These are phyloP conservation scores for Lithophane socia DNA, from an alignment of 2,888 invertebrate species.

Conservation along the genomic window DNA sequence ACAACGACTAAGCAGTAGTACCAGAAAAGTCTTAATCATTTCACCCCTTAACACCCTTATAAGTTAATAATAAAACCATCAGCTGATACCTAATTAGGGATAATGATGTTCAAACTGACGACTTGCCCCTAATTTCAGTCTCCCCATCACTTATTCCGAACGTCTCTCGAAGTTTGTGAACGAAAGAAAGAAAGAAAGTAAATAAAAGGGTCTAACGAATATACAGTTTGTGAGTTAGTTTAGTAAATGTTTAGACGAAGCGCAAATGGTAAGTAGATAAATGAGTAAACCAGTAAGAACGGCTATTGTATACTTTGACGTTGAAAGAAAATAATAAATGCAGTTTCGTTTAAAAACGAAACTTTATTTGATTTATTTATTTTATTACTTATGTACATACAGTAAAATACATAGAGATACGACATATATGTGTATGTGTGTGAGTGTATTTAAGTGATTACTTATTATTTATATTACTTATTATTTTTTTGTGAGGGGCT, in stretches of 20 bases:
- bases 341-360: no score
- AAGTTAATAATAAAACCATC: constrained; percentile 35
- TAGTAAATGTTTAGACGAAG: constrained; percentile 62
- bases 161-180: constrained; percentile 54
- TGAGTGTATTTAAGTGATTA: no score
- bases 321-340: background rate
- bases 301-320: no score
- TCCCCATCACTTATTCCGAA: constrained; percentile 61
- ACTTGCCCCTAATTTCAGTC: constrained; percentile 27
- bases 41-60: background rate
- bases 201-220: constrained; percentile 57
- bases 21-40: background rate
- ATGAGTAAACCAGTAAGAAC: background rate
- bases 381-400: no score
- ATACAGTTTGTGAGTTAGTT: constrained; percentile 60
- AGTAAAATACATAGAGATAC: no score
- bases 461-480: no score
- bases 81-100: constrained; percentile 33
- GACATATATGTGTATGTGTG: no score
- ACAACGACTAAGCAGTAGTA: background rate
- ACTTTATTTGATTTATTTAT: no score
- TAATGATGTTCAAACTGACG: constrained; percentile 29
- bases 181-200: constrained; percentile 43
- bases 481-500: no score
- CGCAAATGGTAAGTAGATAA: constrained; percentile 53